These are phyloP conservation scores for Falco rusticolus DNA, from an alignment of 2,797 vertebrate species.

Conservation along the genomic window DNA sequence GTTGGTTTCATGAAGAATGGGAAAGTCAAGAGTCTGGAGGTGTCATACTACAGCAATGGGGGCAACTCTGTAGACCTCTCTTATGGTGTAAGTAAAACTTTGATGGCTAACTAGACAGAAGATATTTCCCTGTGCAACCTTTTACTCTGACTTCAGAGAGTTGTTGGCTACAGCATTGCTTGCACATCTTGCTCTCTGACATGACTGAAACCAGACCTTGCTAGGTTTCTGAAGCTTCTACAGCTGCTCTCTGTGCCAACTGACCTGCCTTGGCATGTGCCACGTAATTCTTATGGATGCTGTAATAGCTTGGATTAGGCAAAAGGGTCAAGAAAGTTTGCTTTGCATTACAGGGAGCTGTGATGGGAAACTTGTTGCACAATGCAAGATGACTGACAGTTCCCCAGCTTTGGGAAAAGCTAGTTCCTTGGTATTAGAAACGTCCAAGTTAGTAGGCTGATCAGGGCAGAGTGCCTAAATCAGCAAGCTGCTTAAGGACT, in stretches of 20 bases:
- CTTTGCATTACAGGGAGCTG: neutral
- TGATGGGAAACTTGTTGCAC: neutral
- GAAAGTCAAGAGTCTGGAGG: conserved; percentile 86
- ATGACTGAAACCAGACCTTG: neutral
- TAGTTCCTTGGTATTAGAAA: neutral
- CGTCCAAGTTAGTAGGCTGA: neutral
- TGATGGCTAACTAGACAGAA: neutral
- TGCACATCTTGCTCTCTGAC: neutral
- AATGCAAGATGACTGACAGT: neutral
- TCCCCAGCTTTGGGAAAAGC: neutral
- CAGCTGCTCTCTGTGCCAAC: neutral
- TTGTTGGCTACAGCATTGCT: neutral
- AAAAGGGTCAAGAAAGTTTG: neutral
- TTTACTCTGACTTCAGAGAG: neutral
- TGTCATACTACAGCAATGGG: conserved; percentile 86
- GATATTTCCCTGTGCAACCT: neutral
- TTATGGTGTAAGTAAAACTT: conserved; percentile 80
- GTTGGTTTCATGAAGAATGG: conserved; percentile 91
- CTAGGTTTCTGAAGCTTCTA: neutral
- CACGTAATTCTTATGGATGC: neutral
- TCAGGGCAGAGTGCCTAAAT: neutral
- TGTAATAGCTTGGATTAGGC: neutral
- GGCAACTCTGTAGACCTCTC: conserved; percentile 92
- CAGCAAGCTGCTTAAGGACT: neutral
- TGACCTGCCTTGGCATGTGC: neutral